Conservation (phyloP, 1,140 invertebrate species). For the Cydia splendana region DNA sequence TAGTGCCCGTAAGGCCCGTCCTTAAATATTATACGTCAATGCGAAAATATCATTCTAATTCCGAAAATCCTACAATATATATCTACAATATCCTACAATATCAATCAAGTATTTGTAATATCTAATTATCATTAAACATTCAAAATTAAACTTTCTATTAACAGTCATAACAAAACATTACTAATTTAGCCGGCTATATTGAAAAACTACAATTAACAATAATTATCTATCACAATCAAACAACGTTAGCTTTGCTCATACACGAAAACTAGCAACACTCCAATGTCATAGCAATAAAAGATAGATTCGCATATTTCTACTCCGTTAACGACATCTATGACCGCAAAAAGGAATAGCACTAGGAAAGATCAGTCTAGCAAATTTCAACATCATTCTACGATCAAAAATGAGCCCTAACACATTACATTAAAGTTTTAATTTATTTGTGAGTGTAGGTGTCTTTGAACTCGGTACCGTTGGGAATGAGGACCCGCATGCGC, state of each 20-base stretch:
- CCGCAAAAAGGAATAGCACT: neutral
- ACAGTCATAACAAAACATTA: slow-evolving; percentile 1
- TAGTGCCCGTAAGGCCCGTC: too few relatives aligned
- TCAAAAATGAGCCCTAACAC: neutral
- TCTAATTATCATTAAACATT: neutral
- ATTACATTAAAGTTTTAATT: neutral
- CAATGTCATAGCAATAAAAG: neutral
- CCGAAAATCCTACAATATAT: too few relatives aligned
- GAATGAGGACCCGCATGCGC: slow-evolving; percentile 32
- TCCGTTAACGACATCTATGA: neutral
- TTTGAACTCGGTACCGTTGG: slow-evolving; percentile 23
- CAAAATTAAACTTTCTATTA: neutral
- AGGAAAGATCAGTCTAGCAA: slow-evolving; percentile 22
- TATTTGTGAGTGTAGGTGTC: neutral
- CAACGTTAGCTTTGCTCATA: neutral
- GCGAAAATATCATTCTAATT: too few relatives aligned
- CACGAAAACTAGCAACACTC: neutral
- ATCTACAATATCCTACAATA: too few relatives aligned
- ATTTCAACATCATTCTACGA: neutral
- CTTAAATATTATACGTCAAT: too few relatives aligned
- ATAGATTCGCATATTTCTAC: neutral
- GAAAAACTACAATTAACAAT: slow-evolving; percentile 9
- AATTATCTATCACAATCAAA: neutral
- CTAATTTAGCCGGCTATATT: neutral
- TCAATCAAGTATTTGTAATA: too few relatives aligned